These are phyloP conservation scores for Motacilla tschutschensis DNA, from an alignment of 2,113 vertebrate genomes.

Conservation along the genomic window DNA sequence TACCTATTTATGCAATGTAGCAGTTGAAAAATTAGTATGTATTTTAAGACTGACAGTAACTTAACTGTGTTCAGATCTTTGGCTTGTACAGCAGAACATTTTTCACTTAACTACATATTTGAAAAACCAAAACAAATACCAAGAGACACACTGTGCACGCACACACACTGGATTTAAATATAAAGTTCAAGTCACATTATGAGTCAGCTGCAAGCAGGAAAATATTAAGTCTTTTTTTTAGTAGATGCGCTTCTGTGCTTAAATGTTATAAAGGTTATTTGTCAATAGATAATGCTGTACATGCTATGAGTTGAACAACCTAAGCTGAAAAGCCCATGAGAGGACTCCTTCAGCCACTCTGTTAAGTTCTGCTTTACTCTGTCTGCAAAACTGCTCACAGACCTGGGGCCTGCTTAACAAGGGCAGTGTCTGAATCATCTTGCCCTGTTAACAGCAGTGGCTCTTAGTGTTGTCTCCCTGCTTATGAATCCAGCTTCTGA, in stretches of 20 bases:
- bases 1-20: conserved; percentile 15
- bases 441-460: not conserved
- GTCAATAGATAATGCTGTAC: not conserved
- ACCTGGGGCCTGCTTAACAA: not conserved
- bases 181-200: conserved; percentile 4
- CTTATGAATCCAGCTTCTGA: not conserved
- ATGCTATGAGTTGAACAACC: not conserved
- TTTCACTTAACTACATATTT: not conserved
- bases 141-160: not conserved
- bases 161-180: not conserved
- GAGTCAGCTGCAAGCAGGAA: not conserved
- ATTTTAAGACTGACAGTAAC: conserved; percentile 8
- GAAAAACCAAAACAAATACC: conserved; percentile 6
- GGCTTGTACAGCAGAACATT: not conserved
- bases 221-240: not conserved
- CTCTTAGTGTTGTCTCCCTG: not conserved
- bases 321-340: not conserved
- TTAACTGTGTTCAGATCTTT: not conserved
- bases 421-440: fast-evolving
- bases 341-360: not conserved
- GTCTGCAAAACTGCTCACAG: not conserved
- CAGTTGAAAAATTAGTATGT: not conserved
- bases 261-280: not conserved
- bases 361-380: not conserved
- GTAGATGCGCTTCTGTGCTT: not conserved